Evolutionary conservation across 2,888 invertebrate species (phyloP), one percentile per base, ranked within the genome.

Genomic region (Oxystoma pomonae): DNA sequence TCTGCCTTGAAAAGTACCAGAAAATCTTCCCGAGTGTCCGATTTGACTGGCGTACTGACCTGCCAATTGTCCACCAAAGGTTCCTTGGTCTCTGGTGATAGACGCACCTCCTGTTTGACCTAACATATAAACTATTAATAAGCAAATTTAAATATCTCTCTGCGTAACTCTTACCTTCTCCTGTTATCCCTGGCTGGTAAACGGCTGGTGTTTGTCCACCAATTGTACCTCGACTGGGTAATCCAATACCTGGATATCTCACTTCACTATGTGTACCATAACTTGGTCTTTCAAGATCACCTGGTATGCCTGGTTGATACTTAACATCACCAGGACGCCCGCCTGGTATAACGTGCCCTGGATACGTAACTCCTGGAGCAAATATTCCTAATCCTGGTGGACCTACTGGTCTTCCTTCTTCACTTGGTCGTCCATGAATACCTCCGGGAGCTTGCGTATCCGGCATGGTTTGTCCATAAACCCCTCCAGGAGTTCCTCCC

Each of bases 1-100:
- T 61, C 70, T 69, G 5, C 75, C 76, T 3, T 72, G 65, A 69
- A 75, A 75, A 17, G 68, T 65, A 5, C 76, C 76, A 20, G 70
- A 69, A 68, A 76, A 75, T 63, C 67, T 64, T 1, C 75, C 76
- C 20, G 69, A 63, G 16, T 70, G 69, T 17, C 70, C 70, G 49
- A 57, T 56, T 20, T 71, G 63, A 50, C 64, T 67, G 59, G 69
- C 63, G 63, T 74, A 75, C 51, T 70, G 68, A 1, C 76, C 76
- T 9, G 65, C 16, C 56, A 75, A 55, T 61, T 74, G 65, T 56
- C 75, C 74, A 53, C 66, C 67, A 67, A 75, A 73, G 51, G 64
- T 65, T 12, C 74, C 73, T 18, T 50, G 52, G 17, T 59, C 55
- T 59, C n/a, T 57, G 20, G 7, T n/a, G 35, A 35, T 35, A 7